Percentiles rank a stretch among this genome's conserved stretches.
Conservation (phyloP, 1,140 invertebrate genomes). For the Nasonia longicornis region DNA sequence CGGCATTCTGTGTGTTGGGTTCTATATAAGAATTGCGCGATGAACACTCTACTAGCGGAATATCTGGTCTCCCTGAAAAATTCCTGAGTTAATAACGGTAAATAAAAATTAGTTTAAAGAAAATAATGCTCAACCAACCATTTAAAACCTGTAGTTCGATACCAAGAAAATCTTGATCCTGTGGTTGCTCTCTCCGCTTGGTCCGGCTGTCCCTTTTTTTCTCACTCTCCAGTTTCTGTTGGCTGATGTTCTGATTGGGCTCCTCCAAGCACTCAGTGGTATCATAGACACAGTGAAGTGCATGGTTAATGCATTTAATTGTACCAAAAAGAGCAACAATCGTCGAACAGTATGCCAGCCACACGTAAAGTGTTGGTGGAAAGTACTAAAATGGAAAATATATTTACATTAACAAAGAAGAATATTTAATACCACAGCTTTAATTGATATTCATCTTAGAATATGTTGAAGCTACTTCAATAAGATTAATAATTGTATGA, state of each 20-base stretch:
- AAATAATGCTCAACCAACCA: conserved; percentile 54
- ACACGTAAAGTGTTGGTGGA: conserved; percentile 84
- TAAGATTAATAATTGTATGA: neutral
- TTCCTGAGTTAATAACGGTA: neutral
- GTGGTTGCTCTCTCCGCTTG: conserved; percentile 62
- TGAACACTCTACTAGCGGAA: conserved; percentile 72
- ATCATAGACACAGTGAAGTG: conserved; percentile 95
- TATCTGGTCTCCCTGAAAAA: conserved; percentile 68
- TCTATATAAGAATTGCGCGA: conserved; percentile 73
- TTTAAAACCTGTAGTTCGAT: conserved; percentile 87
- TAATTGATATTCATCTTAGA: neutral
- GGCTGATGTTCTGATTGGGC: conserved; percentile 61
- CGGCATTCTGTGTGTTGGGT: conserved; percentile 63
- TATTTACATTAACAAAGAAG: neutral
- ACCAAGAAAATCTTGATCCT: conserved; percentile 68
- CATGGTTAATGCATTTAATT: conserved; percentile 91
- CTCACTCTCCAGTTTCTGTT: conserved; percentile 64
- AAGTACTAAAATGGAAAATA: conserved; percentile 80
- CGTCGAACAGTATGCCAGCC: conserved; percentile 87
- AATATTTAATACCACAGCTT: neutral
- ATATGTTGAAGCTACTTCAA: neutral
- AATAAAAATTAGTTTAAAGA: conserved; percentile 3
- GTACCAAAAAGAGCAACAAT: conserved; percentile 84
- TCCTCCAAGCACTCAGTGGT: conserved; percentile 89
- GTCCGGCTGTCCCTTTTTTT: conserved; percentile 59